Evolutionary conservation across 1,140 invertebrate genomes (phyloP).

Genomic region (Sitobion miscanthi): DNA sequence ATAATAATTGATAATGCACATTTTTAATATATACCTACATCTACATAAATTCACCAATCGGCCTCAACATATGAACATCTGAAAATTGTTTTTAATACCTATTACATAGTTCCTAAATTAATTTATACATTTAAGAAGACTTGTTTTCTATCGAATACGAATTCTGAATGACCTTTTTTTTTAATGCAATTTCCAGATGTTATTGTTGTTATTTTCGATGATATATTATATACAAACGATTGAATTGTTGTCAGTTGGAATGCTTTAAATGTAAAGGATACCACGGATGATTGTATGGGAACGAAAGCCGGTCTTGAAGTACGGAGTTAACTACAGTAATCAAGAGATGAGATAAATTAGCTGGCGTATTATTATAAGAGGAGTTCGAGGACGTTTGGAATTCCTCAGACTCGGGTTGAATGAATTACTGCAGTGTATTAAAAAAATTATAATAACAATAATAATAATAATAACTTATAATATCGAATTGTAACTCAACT

Average conservation of each 20-base stretch:
- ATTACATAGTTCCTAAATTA: neutral
- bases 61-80: neutral
- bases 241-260: conserved; percentile 21
- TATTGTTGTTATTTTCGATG: neutral
- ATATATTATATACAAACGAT: neutral
- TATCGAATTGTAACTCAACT: neutral
- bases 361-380: conserved; percentile 33
- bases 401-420: conserved; percentile 47
- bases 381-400: conserved; percentile 42
- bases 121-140: neutral
- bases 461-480: conserved; percentile 1
- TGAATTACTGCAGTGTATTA: conserved; percentile 19
- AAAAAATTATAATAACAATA: conserved; percentile 28
- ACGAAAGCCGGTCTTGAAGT: conserved; percentile 38
- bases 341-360: conserved; percentile 18
- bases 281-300: neutral
- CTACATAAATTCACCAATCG: neutral
- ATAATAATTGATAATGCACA: neutral
- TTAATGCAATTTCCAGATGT: neutral
- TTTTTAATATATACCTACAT: neutral
- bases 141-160: neutral
- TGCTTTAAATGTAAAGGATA: conserved; percentile 33
- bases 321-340: conserved; percentile 15
- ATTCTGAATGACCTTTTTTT: conserved; percentile 1
- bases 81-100: neutral